Percentiles rank a stretch among this genome's conserved stretches.
Conservation (phyloP, 2,113 vertebrate genomes). For the Thalassarche chlororhynchos region DNA sequence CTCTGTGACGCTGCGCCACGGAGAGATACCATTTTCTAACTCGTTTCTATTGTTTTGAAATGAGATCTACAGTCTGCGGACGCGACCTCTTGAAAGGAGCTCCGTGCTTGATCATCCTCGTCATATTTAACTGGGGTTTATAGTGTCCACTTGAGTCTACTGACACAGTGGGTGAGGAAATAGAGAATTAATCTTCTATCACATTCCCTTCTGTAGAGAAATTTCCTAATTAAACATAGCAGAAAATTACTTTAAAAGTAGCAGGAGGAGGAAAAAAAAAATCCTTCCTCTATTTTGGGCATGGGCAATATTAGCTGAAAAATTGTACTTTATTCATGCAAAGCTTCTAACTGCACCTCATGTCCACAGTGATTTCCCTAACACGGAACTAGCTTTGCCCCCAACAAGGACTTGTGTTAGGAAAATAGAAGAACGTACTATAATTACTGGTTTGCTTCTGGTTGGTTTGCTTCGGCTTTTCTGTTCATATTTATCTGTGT, state of each 20-base stretch:
- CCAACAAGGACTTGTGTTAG: background rate
- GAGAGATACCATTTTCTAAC: background rate
- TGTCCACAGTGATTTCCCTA: background rate
- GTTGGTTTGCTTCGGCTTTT: background rate
- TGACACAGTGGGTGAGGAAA: slow-evolving; percentile 51
- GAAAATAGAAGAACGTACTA: background rate
- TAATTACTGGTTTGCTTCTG: slow-evolving; percentile 42
- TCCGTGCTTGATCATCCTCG: slow-evolving; percentile 23
- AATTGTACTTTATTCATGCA: slow-evolving; percentile 36
- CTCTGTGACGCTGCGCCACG: background rate
- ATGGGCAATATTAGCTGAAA: slow-evolving; percentile 43
- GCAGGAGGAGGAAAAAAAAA: background rate
- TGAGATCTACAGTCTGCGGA: slow-evolving; percentile 30
- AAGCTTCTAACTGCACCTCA: background rate
- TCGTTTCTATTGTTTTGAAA: background rate
- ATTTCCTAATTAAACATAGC: slow-evolving; percentile 67
- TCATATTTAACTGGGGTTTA: slow-evolving; percentile 70
- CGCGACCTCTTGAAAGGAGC: slow-evolving; percentile 35
- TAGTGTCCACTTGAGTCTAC: slow-evolving; percentile 64
- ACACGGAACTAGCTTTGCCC: background rate
- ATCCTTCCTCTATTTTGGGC: background rate
- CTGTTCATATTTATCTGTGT: background rate
- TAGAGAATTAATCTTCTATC: slow-evolving; percentile 61
- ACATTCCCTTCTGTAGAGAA: slow-evolving; percentile 59
- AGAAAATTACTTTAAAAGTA: slow-evolving; percentile 53